A percentile compares a stretch with the other conserved stretches of the same genome.
Conservation (phyloP, 2,113 vertebrate species). For the Phyllopteryx taeniolatus region DNA sequence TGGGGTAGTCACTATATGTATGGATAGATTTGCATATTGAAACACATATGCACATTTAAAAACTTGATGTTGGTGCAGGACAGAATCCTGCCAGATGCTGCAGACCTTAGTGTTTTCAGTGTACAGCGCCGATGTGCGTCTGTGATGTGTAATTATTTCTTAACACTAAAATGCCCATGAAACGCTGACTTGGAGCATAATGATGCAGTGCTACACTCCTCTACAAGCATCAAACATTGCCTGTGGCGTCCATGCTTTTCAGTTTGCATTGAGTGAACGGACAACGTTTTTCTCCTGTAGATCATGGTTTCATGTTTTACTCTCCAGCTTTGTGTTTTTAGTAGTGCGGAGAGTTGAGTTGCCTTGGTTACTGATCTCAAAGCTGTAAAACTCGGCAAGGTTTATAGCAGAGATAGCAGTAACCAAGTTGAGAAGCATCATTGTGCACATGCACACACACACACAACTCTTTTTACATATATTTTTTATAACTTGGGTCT, state of each 20-base stretch:
- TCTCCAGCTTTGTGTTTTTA: slow-evolving; percentile 75
- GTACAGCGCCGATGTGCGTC: slow-evolving; percentile 77
- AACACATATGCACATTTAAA: slow-evolving; percentile 5
- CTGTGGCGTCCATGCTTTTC: slow-evolving; percentile 33
- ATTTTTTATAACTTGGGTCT: background rate
- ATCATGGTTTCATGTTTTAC: background rate
- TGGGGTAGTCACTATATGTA: background rate
- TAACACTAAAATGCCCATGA: slow-evolving; percentile 21
- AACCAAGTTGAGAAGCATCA: slow-evolving; percentile 73
- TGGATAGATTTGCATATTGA: slow-evolving; percentile 11
- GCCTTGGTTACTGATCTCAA: slow-evolving; percentile 79
- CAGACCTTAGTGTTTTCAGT: slow-evolving; percentile 76
- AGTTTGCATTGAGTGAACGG: slow-evolving; percentile 6
- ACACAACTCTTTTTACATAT: background rate
- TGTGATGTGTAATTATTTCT: slow-evolving; percentile 80
- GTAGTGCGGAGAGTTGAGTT: slow-evolving; percentile 73
- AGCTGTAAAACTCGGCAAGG: slow-evolving; percentile 81
- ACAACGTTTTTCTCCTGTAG: slow-evolving; percentile 1
- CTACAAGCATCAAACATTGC: slow-evolving; percentile 17
- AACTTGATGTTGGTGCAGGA: slow-evolving; percentile 10
- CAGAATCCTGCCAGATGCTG: slow-evolving; percentile 46
- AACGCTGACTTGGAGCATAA: slow-evolving; percentile 37
- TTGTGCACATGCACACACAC: slow-evolving; percentile 63
- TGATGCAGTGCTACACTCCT: slow-evolving; percentile 35
- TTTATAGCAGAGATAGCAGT: background rate